Base-by-base conservation (phyloP, 2,797 vertebrate species). In the Micropoecilia bifurca region DNA sequence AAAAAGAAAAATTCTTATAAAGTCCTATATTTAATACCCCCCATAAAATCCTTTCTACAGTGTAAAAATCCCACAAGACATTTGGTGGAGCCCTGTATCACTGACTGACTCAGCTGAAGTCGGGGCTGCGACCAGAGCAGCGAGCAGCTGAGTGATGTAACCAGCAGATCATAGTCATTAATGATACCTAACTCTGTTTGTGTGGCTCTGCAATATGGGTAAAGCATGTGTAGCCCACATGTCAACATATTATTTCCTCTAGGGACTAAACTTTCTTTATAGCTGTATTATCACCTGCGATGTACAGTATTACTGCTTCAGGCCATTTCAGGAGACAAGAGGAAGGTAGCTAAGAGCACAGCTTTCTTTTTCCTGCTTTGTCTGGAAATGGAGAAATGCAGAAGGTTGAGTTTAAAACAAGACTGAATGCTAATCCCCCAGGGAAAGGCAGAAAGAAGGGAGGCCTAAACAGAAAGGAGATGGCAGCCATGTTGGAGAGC, bases 261-360 rank as follows among this genome's bases (percentile, higher is more conserved):
- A 88, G 89, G 66, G 90, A 93, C 88, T 12, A 75, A 90, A 84
- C 89, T 84, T 89, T 86, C 90, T 88, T 80, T 55, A 68, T 90
- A 92, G 91, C 92, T 93, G 89, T 90, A 80, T 92, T 88, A 90
- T 93, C 89, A 80, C 86, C 79, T 91, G 88, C 90, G 88, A 91
- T 89, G 91, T 88, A 88, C 89, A 71, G 89, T 68, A 57, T 75
- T 77, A 77, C 85, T 50, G 90, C 91, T 93, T 66, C 80, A 12
- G 83, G 90, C 86, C 85, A 79, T 75, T 87, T 89, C 90, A 82
- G 90, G 84, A 82, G 84, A 79, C 48, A 76, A 86, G 79, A 80
- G 78, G 84, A 85, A 85, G 78, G 76, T 84, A 86, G 80, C 79
- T 61, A 74, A 84, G 82, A 82, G 41, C 73, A 71, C 18, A 77